A percentile compares a stretch with the other conserved stretches of the same genome.
phyloP scores from a whole-genome alignment of 2,888 invertebrate genomes.

The Heliconius hortense region DNA sequence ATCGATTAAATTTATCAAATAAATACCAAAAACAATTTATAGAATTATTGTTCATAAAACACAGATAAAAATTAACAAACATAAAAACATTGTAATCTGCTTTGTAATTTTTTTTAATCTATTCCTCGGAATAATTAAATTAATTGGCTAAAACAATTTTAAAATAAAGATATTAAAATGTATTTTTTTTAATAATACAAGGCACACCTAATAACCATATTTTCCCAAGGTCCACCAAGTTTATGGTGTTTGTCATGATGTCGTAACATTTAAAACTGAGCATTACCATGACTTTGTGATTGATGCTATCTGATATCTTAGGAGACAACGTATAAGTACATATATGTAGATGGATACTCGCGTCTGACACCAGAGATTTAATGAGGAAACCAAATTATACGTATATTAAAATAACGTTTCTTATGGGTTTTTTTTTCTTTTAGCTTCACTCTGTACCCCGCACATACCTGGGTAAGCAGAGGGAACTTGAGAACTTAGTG shows the following conservation, averaged over 20 bases:
- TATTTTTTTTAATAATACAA: neutral
- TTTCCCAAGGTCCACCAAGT: neutral
- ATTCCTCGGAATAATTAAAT: too few relatives aligned
- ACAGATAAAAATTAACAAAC: neutral
- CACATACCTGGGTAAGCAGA: too few relatives aligned
- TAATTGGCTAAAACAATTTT: too few relatives aligned
- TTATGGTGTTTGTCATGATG: conserved; percentile 11
- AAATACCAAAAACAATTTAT: neutral
- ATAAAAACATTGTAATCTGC: neutral
- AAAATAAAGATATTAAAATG: neutral
- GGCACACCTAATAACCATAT: neutral
- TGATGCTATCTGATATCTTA: conserved; percentile 29
- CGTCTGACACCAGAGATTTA: conserved; percentile 23
- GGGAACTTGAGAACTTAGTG: neutral
- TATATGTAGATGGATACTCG: neutral
- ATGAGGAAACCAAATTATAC: conserved; percentile 26
- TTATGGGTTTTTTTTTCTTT: neutral
- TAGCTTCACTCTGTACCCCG: neutral
- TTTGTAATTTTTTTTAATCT: too few relatives aligned
- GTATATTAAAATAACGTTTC: conserved; percentile 16
- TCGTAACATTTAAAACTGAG: conserved; percentile 18
- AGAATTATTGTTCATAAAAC: neutral
- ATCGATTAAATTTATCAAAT: neutral
- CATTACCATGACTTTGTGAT: conserved; percentile 16
- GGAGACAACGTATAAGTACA: neutral